Evolutionary conservation across 1,140 invertebrate genomes (phyloP), one percentile per base, ranked within the genome.

Genomic region (Bradynema listronoti): DNA sequence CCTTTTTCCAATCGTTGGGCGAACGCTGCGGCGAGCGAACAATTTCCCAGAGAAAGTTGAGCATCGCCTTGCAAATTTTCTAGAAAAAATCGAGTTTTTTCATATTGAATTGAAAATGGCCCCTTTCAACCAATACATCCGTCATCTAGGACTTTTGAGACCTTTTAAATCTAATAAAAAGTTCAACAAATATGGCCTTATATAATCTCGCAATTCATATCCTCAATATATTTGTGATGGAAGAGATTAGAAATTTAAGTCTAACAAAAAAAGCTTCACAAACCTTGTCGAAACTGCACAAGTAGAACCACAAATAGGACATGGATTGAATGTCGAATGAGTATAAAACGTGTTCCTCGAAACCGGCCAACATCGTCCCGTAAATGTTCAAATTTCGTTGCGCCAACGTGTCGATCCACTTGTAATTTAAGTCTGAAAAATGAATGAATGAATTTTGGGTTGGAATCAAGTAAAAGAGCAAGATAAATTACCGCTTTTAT

Each of bases 231-330:
- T n/a, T n/a, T n/a, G n/a, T n/a, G n/a, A n/a, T n/a, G n/a, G n/a
- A n/a, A n/a, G n/a, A n/a, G n/a, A n/a, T n/a, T n/a, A n/a, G n/a
- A n/a, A n/a, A n/a, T n/a, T n/a, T n/a, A n/a, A n/a, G n/a, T n/a
- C n/a, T n/a, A 4, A n/a, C n/a, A 27, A 43, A 32, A 7, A 1
- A 22, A 4, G 14, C 1, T 53, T 47, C 3, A 60, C 59, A 61
- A 61, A 62, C 58, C 5, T 63, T 60, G 1, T 55, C 59, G 29
- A 60, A 45, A 62, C 58, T 60, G 55, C 68, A 70, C 24, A 71
- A 14, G 49, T 66, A 68, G 33, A 68, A 66, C 66, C 66, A 68
- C 58, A 68, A 25, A 41, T 66, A 68, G 1, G 66, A 43, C 6
- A 71, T 49, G 25, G 58, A 60, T 29, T 60, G 58, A 16, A 60